Percentiles rank a stretch among this genome's conserved stretches.
These are phyloP conservation scores for Parasteatoda tepidariorum DNA, from an alignment of 1,140 invertebrate genomes.

Conservation along the genomic window DNA sequence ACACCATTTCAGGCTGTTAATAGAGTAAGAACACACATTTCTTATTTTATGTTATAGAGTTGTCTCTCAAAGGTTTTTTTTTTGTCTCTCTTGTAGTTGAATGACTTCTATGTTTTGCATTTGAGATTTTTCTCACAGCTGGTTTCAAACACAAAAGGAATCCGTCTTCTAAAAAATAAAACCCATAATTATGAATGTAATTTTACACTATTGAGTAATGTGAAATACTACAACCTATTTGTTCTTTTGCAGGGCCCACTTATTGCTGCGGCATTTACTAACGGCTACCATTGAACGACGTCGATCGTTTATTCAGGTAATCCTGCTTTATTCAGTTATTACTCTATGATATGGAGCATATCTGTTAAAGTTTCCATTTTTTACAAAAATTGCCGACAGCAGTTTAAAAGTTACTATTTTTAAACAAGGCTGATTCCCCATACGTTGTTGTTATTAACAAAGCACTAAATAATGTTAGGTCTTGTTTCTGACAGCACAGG, in stretches of 20 bases:
- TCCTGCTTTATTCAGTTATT: not conserved
- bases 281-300: constrained; percentile 57
- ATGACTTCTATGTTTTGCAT: not conserved
- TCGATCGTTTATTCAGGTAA: constrained; percentile 44
- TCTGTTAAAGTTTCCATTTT: too few species aligned
- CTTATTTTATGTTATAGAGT: not conserved
- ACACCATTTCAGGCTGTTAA: constrained; percentile 82
- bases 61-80: not conserved
- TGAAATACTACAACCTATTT: not conserved
- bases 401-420: too few species aligned
- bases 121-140: not conserved
- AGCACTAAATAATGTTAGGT: too few species aligned
- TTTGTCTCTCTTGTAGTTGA: not conserved
- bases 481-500: too few species aligned
- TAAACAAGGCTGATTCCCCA: too few species aligned
- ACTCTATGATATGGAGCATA: too few species aligned
- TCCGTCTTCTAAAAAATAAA: not conserved
- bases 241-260: constrained; percentile 49
- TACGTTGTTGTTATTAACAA: too few species aligned
- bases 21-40: constrained; percentile 72
- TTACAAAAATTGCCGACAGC: too few species aligned
- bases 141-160: not conserved
- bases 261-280: constrained; percentile 61
- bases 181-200: not conserved
- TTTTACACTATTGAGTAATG: not conserved